Evolutionary conservation across 1,140 invertebrate genomes (phyloP).

Genomic region (Brachionus calyciflorus): DNA sequence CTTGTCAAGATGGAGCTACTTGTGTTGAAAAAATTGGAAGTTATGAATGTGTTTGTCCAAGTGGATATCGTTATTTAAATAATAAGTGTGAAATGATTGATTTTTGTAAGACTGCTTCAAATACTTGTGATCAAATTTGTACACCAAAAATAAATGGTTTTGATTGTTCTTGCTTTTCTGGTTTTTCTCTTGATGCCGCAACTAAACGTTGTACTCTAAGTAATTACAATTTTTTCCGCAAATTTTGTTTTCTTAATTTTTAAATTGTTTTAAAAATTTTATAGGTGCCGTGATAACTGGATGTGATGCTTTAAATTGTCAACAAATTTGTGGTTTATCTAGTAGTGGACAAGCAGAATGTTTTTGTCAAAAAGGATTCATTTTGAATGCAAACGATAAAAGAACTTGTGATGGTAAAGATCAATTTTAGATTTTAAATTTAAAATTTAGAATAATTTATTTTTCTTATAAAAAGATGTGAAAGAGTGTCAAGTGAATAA

Average conservation of each 20-base stretch:
- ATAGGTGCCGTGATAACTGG: background rate
- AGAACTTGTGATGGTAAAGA: slow-evolving; percentile 16
- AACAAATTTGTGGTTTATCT: background rate
- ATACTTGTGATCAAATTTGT: slow-evolving; percentile 28
- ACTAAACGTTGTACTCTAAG: background rate
- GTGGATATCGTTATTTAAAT: background rate
- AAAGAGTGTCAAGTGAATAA: background rate
- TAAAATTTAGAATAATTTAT: background rate
- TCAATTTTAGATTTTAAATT: background rate
- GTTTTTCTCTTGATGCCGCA: background rate
- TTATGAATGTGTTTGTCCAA: background rate
- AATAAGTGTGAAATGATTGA: slow-evolving; percentile 4
- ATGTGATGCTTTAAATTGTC: background rate
- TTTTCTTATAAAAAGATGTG: slow-evolving; percentile 22
- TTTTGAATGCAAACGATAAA: background rate
- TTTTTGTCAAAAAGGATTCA: background rate
- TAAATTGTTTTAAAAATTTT: background rate
- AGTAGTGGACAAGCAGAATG: background rate
- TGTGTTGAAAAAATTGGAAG: background rate
- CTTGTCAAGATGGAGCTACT: background rate
- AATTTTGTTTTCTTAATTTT: background rate
- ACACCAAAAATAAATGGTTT: background rate
- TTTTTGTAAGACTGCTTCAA: background rate
- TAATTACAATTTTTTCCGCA: background rate
- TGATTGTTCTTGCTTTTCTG: background rate